Base-by-base conservation (phyloP, 2,113 vertebrate species). In the Ceyx cyanopectus region DNA sequence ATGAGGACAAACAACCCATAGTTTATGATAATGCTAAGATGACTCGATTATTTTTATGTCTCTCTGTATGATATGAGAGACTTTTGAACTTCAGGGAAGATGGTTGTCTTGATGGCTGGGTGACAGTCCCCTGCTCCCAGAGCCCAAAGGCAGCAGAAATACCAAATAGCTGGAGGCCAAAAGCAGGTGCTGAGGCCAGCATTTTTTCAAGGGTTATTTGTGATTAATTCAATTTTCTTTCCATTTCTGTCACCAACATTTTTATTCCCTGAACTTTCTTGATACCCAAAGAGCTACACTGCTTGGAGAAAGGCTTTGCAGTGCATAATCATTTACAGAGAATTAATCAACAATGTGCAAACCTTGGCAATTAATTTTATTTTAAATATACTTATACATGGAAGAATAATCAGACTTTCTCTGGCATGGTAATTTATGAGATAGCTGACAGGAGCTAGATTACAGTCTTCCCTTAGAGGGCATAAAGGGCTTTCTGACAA, bases 341-440 rank as follows among this genome's bases (percentile, higher is more conserved):
- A 12, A 81, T 30, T 45, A 66, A 82, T 10, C 67, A 65, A 40
- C 34, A 32, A 20, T 6, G 10, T 73, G 23, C 30, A 73, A 70
- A 45, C 24, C 12, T 11, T 3, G 11, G 40, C 41, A 5, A 78
- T 75, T 1, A 70, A 69, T 83, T 65, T 93, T 65, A 74, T 70
- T 90, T 92, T 82, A 85, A 85, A 46, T 81, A 92, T 85, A 67
- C 54, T 86, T 87, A 54, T 30, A 84, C 70, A 37, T 72, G 29
- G 62, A 58, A 80, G 26, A 94, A 78, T 56, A 85, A 90, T 51
- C 53, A 83, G 74, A 66, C 18, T 69, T 63, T 15, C 27, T 80
- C 50, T 85, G 45, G 21, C 37, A 11, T 61, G 41, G 18, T 82
- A 75, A 94, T 93, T 91, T 85, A 85, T 45, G 50, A 90, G 20